Evolutionary conservation across 2,113 vertebrate species (phyloP), one percentile per base, ranked within the genome.

Genomic region (Rhodinocichla rosea): DNA sequence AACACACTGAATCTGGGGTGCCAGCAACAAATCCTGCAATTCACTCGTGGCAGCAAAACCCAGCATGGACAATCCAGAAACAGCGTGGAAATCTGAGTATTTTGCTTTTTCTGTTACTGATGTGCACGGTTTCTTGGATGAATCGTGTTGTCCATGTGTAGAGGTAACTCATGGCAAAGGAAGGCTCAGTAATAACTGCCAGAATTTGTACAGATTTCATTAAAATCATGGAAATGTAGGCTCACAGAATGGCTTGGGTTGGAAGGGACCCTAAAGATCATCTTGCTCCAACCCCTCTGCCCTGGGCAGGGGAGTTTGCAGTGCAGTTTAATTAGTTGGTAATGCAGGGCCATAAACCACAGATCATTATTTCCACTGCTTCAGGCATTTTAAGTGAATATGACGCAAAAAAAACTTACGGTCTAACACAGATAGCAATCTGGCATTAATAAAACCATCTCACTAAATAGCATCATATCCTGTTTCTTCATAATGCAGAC

Each of bases 81-180:
- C 60, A 39, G 28, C 0, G 1, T 12, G 55, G 57, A 35, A 88
- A 76, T 57, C 1, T 10, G 49, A 64, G 35, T 11, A 0, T 40
- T 92, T 78, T 53, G 26, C 8, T 50, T 60, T 87, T 83, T 13
- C 44, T 49, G 3, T 37, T 14, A 33, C 2, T 40, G 40, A 14
- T 15, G 37, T 3, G 6, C 13, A 44, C 0, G 1, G 33, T 35
- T 45, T 56, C 74, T 71, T 33, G 65, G 27, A 37, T 40, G 59
- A 35, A 75, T 19, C 2, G 1, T 60, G n/a, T 0, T 57, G n/a
- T 30, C 62, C 10, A 1, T 3, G 5, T 1, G 37, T 0, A 53
- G 49, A n/a, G 24, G 26, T 32, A 65, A 37, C 37, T 69, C 71
- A 30, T 0, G 2, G 56, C 63, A 83, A 69, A 69, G 67, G 50